Conservation (phyloP, 2,797 vertebrate genomes). For the Dendrocincla fuliginosa region DNA sequence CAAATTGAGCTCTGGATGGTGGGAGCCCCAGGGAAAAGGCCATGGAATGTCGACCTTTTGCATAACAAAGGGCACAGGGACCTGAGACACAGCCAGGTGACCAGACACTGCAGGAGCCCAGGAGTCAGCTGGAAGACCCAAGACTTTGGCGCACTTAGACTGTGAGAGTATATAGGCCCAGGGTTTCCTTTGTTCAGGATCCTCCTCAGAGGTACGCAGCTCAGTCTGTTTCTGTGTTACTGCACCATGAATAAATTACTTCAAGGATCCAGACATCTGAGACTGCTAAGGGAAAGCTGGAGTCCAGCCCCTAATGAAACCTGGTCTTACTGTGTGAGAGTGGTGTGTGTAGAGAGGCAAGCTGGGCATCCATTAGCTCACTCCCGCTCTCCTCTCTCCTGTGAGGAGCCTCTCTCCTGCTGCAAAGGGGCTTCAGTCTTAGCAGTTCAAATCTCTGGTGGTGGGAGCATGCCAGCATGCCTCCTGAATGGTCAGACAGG, state of each 20-base stretch:
- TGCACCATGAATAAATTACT: background rate
- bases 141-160: background rate
- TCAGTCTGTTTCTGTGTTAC: background rate
- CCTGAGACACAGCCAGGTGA: too few species aligned
- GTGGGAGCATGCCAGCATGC: background rate
- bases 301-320: background rate
- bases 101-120: rapidly evolving
- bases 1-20: background rate
- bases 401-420: too few species aligned
- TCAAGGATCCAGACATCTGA: rapidly evolving
- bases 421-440: background rate
- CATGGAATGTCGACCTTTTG: rapidly evolving
- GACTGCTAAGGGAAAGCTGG: background rate
- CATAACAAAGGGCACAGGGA: background rate
- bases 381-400: background rate
- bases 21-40: background rate
- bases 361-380: rapidly evolving
- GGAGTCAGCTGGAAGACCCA: background rate
- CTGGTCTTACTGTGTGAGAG: background rate
- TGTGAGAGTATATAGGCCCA: background rate
- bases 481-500: background rate
- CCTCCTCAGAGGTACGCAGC: background rate
- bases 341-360: background rate
- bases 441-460: background rate
- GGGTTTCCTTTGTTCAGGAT: rapidly evolving